Percentiles rank a stretch among this genome's conserved stretches.
Conservation (phyloP, 2,113 vertebrate species). For the Tiliqua scincoides region DNA sequence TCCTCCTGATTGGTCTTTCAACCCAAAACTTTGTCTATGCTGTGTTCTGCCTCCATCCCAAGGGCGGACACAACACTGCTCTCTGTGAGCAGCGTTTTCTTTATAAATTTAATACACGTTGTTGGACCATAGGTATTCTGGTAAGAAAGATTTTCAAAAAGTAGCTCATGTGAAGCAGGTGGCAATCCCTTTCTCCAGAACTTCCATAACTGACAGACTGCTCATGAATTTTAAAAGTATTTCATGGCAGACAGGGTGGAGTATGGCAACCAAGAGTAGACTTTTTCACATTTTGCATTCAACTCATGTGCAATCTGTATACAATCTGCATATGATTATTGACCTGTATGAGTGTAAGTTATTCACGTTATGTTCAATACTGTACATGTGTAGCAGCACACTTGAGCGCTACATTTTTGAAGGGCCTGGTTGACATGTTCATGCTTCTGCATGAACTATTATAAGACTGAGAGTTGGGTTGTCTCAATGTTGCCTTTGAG, state of each 20-base stretch:
- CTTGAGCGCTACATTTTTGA: too few relatives aligned
- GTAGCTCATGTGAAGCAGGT: not conserved
- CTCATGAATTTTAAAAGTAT: not conserved
- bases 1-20: too few relatives aligned
- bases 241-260: not conserved
- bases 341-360: too few relatives aligned
- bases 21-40: too few relatives aligned
- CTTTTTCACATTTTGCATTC: too few relatives aligned
- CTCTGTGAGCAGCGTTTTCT: not conserved
- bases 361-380: too few relatives aligned
- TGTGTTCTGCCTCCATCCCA: too few relatives aligned
- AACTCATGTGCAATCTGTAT: too few relatives aligned
- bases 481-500: not conserved
- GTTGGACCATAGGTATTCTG: not conserved
- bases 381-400: too few relatives aligned
- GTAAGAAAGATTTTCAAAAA: not conserved
- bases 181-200: not conserved
- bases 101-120: not conserved
- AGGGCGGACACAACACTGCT: too few relatives aligned
- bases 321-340: too few relatives aligned
- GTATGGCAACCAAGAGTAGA: not conserved
- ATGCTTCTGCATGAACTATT: not conserved
- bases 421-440: rapidly evolving
- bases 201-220: not conserved
- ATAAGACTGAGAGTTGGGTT: too few relatives aligned